These are phyloP conservation scores for Hofmannophila pseudospretella DNA, from an alignment of 2,888 invertebrate genomes.

Conservation along the genomic window DNA sequence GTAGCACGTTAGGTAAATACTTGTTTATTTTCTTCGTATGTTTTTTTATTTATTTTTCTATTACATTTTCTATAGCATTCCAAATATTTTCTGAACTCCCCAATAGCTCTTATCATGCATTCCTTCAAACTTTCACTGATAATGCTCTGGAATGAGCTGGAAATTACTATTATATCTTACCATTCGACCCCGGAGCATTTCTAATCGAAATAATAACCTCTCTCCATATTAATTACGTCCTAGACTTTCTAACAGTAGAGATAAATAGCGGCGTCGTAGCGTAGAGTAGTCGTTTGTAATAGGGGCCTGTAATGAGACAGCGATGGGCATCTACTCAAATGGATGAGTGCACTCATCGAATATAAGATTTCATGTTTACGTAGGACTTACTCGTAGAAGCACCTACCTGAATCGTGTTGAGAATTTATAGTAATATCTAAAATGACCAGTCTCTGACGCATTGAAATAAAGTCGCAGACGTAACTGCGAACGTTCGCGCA, in stretches of 20 bases:
- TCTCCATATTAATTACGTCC: conserved; percentile 69
- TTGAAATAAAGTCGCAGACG: too few species aligned
- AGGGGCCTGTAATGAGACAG: conserved; percentile 51
- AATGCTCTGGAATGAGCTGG: conserved; percentile 41
- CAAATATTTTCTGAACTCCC: conserved; percentile 11
- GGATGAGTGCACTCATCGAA: conserved; percentile 43
- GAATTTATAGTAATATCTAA: too few species aligned
- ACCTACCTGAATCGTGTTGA: too few species aligned
- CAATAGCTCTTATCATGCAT: conserved; percentile 36
- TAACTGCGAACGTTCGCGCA: too few species aligned
- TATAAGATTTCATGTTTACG: too few species aligned
- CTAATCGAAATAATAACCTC: conserved; percentile 65
- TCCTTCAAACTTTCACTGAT: conserved; percentile 67
- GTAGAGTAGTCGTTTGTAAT: conserved; percentile 30
- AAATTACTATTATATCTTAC: conserved; percentile 45
- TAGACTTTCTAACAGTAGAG: conserved; percentile 57
- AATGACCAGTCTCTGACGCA: too few species aligned
- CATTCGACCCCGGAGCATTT: conserved; percentile 31
- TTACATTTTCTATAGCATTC: too few species aligned
- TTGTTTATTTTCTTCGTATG: too few species aligned
- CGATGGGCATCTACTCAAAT: conserved; percentile 50
- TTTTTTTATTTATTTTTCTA: too few species aligned
- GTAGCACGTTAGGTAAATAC: too few species aligned
- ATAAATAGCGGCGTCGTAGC: conserved; percentile 42
- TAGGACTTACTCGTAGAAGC: too few species aligned